phyloP scores from a whole-genome alignment of 2,113 vertebrate species.

The Catharus fuscescens region DNA sequence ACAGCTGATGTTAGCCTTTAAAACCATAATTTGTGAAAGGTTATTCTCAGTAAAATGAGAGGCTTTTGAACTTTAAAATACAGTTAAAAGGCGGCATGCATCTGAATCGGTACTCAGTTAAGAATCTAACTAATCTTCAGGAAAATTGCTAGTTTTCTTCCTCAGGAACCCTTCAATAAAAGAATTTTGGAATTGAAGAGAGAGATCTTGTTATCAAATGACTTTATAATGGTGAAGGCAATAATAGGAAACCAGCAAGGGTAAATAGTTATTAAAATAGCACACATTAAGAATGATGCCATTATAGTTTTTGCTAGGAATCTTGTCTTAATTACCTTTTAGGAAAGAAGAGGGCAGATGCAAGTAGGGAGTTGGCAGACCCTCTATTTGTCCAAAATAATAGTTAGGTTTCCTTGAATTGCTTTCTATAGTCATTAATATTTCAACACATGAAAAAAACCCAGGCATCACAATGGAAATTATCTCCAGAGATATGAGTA shows the following conservation, averaged over 20 bases:
- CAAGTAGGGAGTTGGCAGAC: background rate
- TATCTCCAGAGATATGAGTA: background rate
- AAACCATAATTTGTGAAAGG: background rate
- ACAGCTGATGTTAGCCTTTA: background rate
- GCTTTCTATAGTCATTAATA: background rate
- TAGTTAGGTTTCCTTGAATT: slow-evolving; percentile 18
- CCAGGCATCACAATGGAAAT: background rate
- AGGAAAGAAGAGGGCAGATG: background rate
- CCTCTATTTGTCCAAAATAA: slow-evolving; percentile 11
- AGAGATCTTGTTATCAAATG: background rate
- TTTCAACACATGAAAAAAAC: background rate
- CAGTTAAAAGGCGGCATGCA: background rate
- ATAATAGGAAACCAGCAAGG: background rate
- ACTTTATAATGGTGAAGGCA: background rate
- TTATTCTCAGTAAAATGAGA: background rate
- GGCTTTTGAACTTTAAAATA: background rate
- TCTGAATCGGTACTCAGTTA: background rate
- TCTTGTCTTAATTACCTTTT: slow-evolving; percentile 5
- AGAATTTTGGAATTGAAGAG: background rate
- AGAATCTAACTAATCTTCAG: background rate
- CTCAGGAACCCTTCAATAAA: background rate
- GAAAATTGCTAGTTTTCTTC: background rate
- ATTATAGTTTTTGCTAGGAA: background rate
- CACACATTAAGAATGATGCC: background rate
- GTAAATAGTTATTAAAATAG: background rate